Evolutionary conservation across 2,888 invertebrate species (phyloP), one percentile per base, ranked within the genome.

Genomic region (Idaea biselata): DNA sequence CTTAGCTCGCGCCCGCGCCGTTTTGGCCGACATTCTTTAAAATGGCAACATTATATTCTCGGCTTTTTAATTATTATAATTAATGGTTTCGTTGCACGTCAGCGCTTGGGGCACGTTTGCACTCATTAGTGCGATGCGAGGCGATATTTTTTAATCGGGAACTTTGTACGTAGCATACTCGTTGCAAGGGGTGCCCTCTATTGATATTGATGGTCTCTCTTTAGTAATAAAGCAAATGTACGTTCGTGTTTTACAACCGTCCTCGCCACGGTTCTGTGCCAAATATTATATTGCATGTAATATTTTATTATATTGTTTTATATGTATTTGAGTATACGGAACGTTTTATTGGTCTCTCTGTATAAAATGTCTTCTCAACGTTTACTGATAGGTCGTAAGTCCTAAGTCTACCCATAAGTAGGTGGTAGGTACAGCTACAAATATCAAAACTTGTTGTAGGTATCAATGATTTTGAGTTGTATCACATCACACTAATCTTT

Each of bases 61-160:
- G 65, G 66, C 67, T 82, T 83, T 82, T 81, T 80, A 83, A 80
- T 84, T 82, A 83, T 85, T 81, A 83, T 81, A 86, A 84, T 86
- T 79, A 83, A 82, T 83, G 80, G 79, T 79, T 78, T 81, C 80
- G 73, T 68, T 74, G 79, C 75, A 73, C 69, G 77, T 73, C 76
- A 68, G 63, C 66, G 63, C 64, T 66, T 69, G 64, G 65, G 70
- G 69, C 60, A 61, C 57, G 67, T 68, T 68, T 67, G 65, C 71
- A 74, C 69, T 68, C 63, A 66, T 67, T 67, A 64, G 70, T 58
- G 63, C 61, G 69, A 72, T 60, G 74, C 70, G 60, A 66, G 53
- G 63, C 65, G 63, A 75, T 72, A 64, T 63, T 63, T 66, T 67
- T 63, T 66, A 62, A 66, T 69, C 64, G 71, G 17, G 64, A 67